Evolutionary conservation across 1,140 invertebrate species (phyloP).

Genomic region (Hyposmocoma kahamanoa): DNA sequence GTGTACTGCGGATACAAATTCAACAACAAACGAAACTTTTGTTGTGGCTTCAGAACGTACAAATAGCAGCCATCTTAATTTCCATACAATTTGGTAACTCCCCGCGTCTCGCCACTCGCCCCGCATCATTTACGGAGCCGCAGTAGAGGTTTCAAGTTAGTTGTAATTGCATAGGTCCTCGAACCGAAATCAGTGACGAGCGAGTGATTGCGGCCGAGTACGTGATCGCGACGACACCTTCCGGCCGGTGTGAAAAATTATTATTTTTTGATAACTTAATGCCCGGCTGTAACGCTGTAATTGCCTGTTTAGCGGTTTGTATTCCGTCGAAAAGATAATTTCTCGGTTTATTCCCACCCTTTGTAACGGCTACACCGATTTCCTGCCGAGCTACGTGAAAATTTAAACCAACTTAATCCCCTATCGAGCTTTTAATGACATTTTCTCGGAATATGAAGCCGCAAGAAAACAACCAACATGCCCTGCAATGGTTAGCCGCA

Average conservation of each 20-base stretch:
- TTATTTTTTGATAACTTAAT: conserved; percentile 68
- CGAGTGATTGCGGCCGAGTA: conserved; percentile 36
- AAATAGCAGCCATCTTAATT: too few species aligned
- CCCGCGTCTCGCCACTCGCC: too few species aligned
- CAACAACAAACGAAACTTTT: too few species aligned
- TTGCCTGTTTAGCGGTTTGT: conserved; percentile 66
- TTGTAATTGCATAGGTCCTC: too few species aligned
- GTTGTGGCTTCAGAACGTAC: too few species aligned
- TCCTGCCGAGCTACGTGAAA: conserved; percentile 65
- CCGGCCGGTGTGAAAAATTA: conserved; percentile 68
- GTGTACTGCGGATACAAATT: conserved; percentile 15
- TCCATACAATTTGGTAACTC: too few species aligned
- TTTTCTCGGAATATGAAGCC: conserved; percentile 51
- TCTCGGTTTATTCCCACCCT: conserved; percentile 67
- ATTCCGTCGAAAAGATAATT: conserved; percentile 62
- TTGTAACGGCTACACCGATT: conserved; percentile 64
- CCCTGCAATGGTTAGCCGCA: conserved; percentile 60
- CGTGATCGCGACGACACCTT: conserved; percentile 62
- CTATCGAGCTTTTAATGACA: conserved; percentile 67
- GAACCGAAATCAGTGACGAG: conserved; percentile 41
- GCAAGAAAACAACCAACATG: conserved; percentile 59
- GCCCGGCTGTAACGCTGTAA: conserved; percentile 64
- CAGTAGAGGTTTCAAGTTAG: too few species aligned
- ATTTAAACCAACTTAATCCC: conserved; percentile 60
- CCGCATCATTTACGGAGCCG: too few species aligned